Base-by-base conservation (phyloP, 2,797 vertebrate genomes). In the Epinephelus malabaricus region DNA sequence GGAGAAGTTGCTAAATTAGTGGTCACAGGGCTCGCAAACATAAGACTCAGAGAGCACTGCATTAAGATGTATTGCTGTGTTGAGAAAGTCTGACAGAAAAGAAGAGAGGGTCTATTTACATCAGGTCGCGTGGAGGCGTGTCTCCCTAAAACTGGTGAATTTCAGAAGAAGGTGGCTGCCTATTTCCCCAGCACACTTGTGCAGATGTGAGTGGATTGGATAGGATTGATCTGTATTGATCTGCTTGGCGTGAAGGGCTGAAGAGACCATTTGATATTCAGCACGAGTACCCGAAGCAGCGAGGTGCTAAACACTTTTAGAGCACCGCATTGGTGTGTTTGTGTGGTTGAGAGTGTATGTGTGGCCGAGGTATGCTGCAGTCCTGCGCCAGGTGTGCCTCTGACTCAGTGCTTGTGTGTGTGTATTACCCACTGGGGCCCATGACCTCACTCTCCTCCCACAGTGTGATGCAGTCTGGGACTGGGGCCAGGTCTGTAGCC, bases 391-490 rank as follows among this genome's bases (percentile, higher is more conserved):
- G 91, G 88, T 90, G 86, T 89, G 82, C 68, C 75, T 86, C 73
- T 78, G 85, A 81, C 68, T 82, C 67, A 66, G 45, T 58, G 73
- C 38, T 67, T 71, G 58, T 62, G 71, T 56, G 50, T 86, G 81
- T 69, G 49, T 83, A 6, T 76, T 90, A 85, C 75, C 79, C 86
- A 82, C 72, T 77, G 82, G 78, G 64, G 79, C 80, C 79, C 53
- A 82, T 87, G 90, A 92, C 92, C 92, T 88, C 86, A 86, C 86
- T 88, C 85, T 87, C 69, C 71, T 89, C 85, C 78, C 86, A 81
- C 86, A 81, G 83, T 78, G 82, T 84, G 89, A 89, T 91, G 91
- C 88, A 89, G 88, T 91, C 89, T 91, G 89, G 90, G 87, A 89
- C 62, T 55, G 66, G 14, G 73, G 89, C 91, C 90, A 91, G 88